Percentiles rank a stretch among this genome's conserved stretches.
These are phyloP conservation scores for Nibea albiflora DNA, from an alignment of 2,113 vertebrate species.

Conservation along the genomic window DNA sequence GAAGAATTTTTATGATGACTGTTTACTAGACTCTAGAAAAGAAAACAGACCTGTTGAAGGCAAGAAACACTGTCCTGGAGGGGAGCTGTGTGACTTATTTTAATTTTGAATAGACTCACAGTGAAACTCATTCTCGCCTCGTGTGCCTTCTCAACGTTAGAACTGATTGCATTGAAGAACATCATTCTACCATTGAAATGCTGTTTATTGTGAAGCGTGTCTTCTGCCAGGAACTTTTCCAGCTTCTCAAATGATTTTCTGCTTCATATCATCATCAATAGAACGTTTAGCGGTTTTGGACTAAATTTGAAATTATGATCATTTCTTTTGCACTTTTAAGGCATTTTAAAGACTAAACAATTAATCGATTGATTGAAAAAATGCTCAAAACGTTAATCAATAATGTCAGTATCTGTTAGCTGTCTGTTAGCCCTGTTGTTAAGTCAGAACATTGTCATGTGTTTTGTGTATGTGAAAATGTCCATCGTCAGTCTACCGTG, in stretches of 20 bases:
- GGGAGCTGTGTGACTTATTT: background rate
- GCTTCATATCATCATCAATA: background rate
- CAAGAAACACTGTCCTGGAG: background rate
- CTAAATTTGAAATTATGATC: background rate
- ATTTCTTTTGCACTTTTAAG: background rate
- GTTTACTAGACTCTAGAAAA: background rate
- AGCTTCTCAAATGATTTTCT: background rate
- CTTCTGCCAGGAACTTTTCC: background rate
- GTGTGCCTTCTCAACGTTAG: background rate
- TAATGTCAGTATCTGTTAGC: background rate
- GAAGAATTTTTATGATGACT: background rate
- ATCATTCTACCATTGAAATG: background rate
- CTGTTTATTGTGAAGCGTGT: slow-evolving; percentile 14
- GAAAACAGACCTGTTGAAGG: background rate
- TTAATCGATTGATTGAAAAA: background rate
- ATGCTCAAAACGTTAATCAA: background rate
- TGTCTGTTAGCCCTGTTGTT: background rate
- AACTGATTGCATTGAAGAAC: background rate
- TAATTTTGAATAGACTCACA: background rate
- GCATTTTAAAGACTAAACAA: background rate
- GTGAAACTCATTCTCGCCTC: background rate
- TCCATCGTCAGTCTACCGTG: background rate
- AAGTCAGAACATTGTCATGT: background rate
- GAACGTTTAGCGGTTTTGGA: background rate
- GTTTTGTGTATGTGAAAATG: slow-evolving; percentile 21